Evolutionary conservation across 37 sponge, comb jelly and placozoan species (phyloP).

Genomic region (Geodia barretti): DNA sequence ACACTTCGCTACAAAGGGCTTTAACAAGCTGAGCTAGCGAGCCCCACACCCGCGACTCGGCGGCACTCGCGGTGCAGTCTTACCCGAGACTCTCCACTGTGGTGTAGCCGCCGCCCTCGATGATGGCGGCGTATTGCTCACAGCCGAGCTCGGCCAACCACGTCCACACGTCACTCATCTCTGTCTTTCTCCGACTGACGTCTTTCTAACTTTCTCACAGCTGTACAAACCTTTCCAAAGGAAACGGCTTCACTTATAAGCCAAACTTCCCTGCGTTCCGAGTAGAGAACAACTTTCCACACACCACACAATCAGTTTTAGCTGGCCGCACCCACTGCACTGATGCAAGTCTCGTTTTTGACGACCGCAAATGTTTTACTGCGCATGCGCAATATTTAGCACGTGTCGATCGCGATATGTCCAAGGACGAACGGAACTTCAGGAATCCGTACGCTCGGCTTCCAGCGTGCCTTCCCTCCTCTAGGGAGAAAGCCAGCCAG

Average conservation of each 20-base stretch:
- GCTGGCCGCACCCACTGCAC: background rate
- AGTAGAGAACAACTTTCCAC: no score
- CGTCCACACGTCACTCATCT: constrained; percentile 18
- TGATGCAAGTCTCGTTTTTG: background rate
- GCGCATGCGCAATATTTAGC: no score
- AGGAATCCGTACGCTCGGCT: background rate
- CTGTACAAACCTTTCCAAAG: no score
- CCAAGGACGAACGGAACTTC: background rate
- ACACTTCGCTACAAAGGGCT: no score
- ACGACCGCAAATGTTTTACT: background rate
- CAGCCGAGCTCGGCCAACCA: constrained; percentile 44
- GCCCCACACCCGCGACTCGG: background rate
- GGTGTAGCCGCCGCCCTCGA: constrained; percentile 44
- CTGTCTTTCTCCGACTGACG: no score
- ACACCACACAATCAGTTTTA: background rate
- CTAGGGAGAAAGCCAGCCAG: background rate
- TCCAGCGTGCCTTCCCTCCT: background rate
- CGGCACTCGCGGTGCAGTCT: background rate
- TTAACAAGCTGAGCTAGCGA: no score
- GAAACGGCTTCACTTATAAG: no score
- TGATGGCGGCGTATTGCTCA: constrained; percentile 41
- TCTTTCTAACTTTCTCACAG: no score
- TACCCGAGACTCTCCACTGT: constrained; percentile 25
- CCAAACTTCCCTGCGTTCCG: background rate
- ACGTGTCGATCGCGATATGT: no score